Percentiles rank a stretch among this genome's conserved stretches.
Conservation (phyloP, 2,113 vertebrate species). For the Muntiacus muntjak region DNA sequence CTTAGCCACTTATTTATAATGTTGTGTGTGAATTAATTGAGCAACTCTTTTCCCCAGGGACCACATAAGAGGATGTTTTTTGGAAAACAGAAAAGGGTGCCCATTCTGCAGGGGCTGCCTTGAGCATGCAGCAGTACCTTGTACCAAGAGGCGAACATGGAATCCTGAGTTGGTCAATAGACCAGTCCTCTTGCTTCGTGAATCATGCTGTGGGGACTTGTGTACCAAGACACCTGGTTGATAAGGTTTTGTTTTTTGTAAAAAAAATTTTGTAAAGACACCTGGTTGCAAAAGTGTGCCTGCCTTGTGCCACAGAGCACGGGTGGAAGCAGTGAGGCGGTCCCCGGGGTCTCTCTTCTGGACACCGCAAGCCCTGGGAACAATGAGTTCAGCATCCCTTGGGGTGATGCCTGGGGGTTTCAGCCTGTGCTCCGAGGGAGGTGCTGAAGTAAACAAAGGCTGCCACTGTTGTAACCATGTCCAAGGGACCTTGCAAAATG, state of each 20-base stretch:
- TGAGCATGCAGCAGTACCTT: neutral
- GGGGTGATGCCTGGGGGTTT: neutral
- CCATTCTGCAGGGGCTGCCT: neutral
- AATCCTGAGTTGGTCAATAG: neutral
- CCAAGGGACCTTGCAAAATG: neutral
- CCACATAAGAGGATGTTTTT: neutral
- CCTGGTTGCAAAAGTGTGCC: neutral
- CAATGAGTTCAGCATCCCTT: neutral
- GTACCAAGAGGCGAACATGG: neutral
- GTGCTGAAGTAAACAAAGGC: conserved; percentile 36
- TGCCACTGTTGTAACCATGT: neutral
- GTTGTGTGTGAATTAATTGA: neutral
- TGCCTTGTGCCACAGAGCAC: neutral
- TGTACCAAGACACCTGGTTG: neutral
- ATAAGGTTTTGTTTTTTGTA: neutral
- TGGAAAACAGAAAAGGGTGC: neutral
- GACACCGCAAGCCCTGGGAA: neutral
- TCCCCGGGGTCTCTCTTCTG: neutral
- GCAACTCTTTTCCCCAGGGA: neutral
- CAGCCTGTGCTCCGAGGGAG: neutral
- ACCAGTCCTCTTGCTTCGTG: neutral
- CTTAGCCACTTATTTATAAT: neutral
- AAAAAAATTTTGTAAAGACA: neutral
- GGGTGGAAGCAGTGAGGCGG: neutral
- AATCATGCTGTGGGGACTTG: neutral